Base-by-base conservation (phyloP, 2,797 vertebrate species). In the Mus spretus region DNA sequence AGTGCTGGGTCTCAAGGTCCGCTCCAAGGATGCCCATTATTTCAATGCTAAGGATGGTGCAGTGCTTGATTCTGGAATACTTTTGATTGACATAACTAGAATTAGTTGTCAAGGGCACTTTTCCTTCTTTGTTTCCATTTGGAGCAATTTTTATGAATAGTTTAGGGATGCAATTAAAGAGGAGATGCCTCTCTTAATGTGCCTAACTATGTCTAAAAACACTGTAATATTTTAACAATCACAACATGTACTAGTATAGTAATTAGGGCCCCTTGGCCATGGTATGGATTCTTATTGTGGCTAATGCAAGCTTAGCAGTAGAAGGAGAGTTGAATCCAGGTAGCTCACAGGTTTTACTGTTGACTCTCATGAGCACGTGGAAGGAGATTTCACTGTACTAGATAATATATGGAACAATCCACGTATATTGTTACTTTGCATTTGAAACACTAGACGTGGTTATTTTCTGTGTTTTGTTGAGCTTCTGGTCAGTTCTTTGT, bases 51-150 rank as follows among this genome's bases (percentile, higher is more conserved):
- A 88, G 10, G 63, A 50, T 72, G 55, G 8, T 50, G 12, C 40
- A 63, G 0, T n/a, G 24, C 28, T 53, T 92, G 24, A 92, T 95
- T 94, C 86, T 91, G 72, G 44, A 96, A 93, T 93, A 79, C 75
- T 95, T 93, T 95, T 96, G 57, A 95, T 93, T 89, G 78, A 63
- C 74, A 91, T 86, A 75, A 88, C 37, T 74, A 92, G 81, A 96
- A 75, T 91, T 95, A 40, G 95, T 53, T 94, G 37, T 80, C 34
- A 95, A 77, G 53, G 57, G 83, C 85, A 75, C 31, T 63, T 85
- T 81, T 83, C n/a, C 61, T 89, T 83, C 50, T 89, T 83, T 90
- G 65, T 94, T 84, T 95, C 37, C 77, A 92, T 50, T 80, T 96
- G 80, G 31, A 95, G 90, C 47, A 91, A 91, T 86, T 93, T 95